phyloP scores from a whole-genome alignment of 2,888 invertebrate genomes.

The Athalia circularis region DNA sequence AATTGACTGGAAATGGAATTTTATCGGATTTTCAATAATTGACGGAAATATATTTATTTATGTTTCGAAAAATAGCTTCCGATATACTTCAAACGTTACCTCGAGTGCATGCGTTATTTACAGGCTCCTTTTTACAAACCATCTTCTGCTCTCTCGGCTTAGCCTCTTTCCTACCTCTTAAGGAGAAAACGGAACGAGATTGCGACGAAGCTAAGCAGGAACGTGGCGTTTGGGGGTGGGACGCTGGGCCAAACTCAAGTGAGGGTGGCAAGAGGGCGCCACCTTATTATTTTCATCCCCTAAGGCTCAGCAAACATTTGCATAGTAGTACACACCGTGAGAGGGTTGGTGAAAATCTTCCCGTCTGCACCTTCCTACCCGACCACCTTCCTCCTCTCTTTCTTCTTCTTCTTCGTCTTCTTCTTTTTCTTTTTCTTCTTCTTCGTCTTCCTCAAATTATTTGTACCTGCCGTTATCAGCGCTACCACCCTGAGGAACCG shows the following conservation, averaged over 20 bases:
- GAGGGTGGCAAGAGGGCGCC: constrained; percentile 48
- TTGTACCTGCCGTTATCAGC: constrained; percentile 12
- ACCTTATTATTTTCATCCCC: constrained; percentile 66
- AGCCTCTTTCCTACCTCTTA: constrained; percentile 14
- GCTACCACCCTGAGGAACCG: constrained; percentile 32
- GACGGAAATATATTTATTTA: background rate
- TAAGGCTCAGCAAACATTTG: constrained; percentile 63
- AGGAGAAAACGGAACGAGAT: constrained; percentile 31
- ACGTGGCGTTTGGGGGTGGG: background rate
- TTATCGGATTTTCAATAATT: too few relatives aligned
- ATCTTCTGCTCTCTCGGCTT: constrained; percentile 28
- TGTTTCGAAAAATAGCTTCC: background rate
- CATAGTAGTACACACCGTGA: constrained; percentile 53
- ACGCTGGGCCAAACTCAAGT: constrained; percentile 40
- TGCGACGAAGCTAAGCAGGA: constrained; percentile 30
- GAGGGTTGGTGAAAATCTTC: constrained; percentile 39
- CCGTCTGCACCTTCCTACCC: constrained; percentile 5
- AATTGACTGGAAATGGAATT: too few relatives aligned
- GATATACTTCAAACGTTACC: constrained; percentile 5
- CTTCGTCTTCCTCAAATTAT: constrained; percentile 51
- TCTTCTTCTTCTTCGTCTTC: constrained; percentile 50
- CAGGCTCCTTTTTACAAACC: constrained; percentile 46
- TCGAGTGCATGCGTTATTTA: constrained; percentile 40
- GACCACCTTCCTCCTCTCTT: constrained; percentile 21
- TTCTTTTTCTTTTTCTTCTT: constrained; percentile 15